A percentile compares a stretch with the other conserved stretches of the same genome.
Evolutionary conservation across 2,113 vertebrate species (phyloP).

Genomic region (Phaethornis superciliosus): DNA sequence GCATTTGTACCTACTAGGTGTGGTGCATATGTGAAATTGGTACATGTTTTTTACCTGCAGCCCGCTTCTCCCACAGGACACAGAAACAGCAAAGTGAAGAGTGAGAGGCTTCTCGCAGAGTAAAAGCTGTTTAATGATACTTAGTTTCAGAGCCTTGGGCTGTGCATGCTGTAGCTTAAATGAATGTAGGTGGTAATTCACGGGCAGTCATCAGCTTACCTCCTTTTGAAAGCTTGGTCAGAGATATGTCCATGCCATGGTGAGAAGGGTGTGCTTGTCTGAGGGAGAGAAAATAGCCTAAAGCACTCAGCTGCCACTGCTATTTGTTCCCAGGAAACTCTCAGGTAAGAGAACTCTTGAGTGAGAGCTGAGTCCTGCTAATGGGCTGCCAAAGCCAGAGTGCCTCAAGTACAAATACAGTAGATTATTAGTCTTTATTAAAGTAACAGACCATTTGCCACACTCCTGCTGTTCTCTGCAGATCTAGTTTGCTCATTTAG

Average conservation of each 20-base stretch:
- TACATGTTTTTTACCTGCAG: neutral
- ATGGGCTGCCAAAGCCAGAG: neutral
- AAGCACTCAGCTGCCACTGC: neutral
- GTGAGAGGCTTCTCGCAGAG: neutral
- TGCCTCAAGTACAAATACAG: neutral
- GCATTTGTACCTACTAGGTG: neutral
- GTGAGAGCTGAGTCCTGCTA: neutral
- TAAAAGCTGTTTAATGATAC: neutral
- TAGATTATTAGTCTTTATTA: neutral
- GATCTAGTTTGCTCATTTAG: neutral
- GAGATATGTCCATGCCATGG: neutral
- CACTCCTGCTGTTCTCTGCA: neutral
- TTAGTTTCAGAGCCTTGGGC: neutral
- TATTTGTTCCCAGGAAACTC: neutral
- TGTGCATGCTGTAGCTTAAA: neutral
- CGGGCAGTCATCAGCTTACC: neutral
- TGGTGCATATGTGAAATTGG: neutral
- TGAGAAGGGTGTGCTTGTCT: neutral
- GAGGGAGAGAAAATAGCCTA: neutral
- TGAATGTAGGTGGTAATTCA: neutral
- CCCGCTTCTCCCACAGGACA: neutral
- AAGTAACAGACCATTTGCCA: neutral
- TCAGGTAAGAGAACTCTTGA: neutral
- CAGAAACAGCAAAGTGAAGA: neutral
- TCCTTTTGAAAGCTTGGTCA: neutral